Evolutionary conservation across 2,888 invertebrate genomes (phyloP), one percentile per base, ranked within the genome.

Genomic region (Pogonocherus hispidulus): DNA sequence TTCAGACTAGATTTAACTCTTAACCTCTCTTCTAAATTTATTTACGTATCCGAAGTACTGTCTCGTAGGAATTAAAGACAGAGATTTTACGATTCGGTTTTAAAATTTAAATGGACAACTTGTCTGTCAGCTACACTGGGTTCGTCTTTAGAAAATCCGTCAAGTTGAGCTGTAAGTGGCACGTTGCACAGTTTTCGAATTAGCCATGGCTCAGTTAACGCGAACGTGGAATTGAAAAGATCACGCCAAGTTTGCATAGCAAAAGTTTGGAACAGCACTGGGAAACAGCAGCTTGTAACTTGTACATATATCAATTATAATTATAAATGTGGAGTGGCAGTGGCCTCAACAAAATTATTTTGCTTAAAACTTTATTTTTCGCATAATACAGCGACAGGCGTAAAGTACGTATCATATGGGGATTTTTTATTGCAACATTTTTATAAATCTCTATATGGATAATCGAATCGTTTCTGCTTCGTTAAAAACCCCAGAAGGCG

Each of bases 101-200:
- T 71, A 72, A 78, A 76, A 74, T 78, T 73, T 71, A 74, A 76
- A 78, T 73, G 74, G 76, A 69, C 74, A 70, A 76, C 70, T 73
- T 75, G 77, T 76, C 72, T 75, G 75, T 77, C 78, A 73, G 65
- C 76, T 63, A 67, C 79, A 78, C n/a, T 32, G 16, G 76, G 54
- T 72, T 69, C 66, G 62, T 67, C 71, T 73, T 69, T 69, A 66
- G 75, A 70, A 71, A 70, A 67, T 69, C 71, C 70, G 68, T 72
- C 65, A 72, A 71, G 69, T 66, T 56, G 68, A 71, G 70, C 75
- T 77, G 78, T 71, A 76, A 76, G 73, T 77, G 77, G 76, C 78
- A 75, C 73, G 66, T 66, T 71, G 70, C 69, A 73, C 71, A 70
- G 73, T 69, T 70, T 71, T 63, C 69, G 63, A 69, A 74, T 78